Evolutionary conservation across 2,797 vertebrate genomes (phyloP).

Genomic region (Macroramphosus scolopax): DNA sequence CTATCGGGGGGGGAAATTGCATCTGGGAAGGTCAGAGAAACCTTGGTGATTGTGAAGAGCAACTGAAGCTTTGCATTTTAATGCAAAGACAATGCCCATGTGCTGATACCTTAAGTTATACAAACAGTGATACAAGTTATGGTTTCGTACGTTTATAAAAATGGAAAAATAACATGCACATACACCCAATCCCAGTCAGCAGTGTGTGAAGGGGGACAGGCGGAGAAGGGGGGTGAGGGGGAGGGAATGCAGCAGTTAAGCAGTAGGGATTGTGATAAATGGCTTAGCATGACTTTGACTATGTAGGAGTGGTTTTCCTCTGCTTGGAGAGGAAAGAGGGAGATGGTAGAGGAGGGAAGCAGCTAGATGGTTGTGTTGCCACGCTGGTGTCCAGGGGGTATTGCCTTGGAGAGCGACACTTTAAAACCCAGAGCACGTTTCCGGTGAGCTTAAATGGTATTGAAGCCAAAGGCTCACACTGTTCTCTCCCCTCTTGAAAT

Average conservation of each 20-base stretch:
- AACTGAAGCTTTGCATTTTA: slow-evolving; percentile 40
- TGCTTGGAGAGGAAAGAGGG: slow-evolving; percentile 28
- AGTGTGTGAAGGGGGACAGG: slow-evolving; percentile 67
- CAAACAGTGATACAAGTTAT: too few species aligned
- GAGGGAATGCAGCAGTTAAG: slow-evolving; percentile 55
- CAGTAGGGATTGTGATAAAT: slow-evolving; percentile 69
- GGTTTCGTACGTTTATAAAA: not conserved
- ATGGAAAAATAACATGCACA: too few species aligned
- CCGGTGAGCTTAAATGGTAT: slow-evolving; percentile 57
- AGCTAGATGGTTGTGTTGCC: slow-evolving; percentile 38
- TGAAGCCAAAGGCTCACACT: slow-evolving; percentile 55
- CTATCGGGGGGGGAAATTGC: slow-evolving; percentile 25
- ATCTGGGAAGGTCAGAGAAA: slow-evolving; percentile 35
- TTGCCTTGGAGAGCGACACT: slow-evolving; percentile 38
- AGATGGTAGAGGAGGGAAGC: too few species aligned
- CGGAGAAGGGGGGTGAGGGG: slow-evolving; percentile 19
- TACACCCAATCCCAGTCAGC: slow-evolving; percentile 34
- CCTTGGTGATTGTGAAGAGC: slow-evolving; percentile 41
- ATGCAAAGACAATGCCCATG: slow-evolving; percentile 2
- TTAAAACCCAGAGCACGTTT: slow-evolving; percentile 72
- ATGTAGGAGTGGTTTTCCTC: slow-evolving; percentile 68
- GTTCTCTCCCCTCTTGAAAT: slow-evolving; percentile 57
- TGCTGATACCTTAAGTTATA: too few species aligned
- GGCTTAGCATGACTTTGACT: slow-evolving; percentile 70
- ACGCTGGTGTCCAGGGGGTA: slow-evolving; percentile 33